Percentiles rank a stretch among this genome's conserved stretches.
Evolutionary conservation across 2,113 vertebrate species (phyloP).

Genomic region (Turnix velox): DNA sequence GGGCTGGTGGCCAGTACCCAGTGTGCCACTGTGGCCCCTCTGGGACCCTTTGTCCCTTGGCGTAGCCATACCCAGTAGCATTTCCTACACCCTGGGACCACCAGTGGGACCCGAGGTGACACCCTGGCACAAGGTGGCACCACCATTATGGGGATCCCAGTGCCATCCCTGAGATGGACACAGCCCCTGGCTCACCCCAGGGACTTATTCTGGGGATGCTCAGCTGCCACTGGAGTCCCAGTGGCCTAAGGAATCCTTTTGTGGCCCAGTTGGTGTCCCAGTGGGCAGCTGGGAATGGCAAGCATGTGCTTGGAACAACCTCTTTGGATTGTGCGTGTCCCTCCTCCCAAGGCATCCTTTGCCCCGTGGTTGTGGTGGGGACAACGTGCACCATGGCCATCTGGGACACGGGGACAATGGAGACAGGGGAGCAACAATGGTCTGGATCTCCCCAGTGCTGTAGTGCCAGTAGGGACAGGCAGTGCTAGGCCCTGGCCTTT

Average conservation of each 20-base stretch:
- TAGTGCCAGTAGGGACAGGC: fast-evolving
- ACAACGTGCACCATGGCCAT: fast-evolving
- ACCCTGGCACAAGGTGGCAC: neutral
- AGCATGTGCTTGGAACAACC: neutral
- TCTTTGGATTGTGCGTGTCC: neutral
- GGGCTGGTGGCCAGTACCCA: neutral
- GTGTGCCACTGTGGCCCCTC: fast-evolving
- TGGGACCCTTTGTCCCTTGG: fast-evolving
- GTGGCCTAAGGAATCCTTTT: neutral
- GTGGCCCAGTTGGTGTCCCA: neutral
- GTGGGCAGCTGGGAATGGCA: neutral
- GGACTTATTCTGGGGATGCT: neutral
- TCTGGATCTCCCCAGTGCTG: fast-evolving
- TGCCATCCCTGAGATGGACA: neutral
- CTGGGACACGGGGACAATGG: too few relatives aligned
- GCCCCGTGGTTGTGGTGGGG: fast-evolving
- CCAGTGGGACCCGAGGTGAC: neutral
- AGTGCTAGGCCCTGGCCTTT: neutral
- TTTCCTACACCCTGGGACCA: neutral
- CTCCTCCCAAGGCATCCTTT: neutral
- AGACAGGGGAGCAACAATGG: neutral
- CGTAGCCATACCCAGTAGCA: neutral
- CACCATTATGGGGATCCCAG: fast-evolving
- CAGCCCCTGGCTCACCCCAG: fast-evolving
- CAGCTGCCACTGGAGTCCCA: too few relatives aligned